Evolutionary conservation across 2,797 vertebrate species (phyloP).

Genomic region (Coregonus sp.): DNA sequence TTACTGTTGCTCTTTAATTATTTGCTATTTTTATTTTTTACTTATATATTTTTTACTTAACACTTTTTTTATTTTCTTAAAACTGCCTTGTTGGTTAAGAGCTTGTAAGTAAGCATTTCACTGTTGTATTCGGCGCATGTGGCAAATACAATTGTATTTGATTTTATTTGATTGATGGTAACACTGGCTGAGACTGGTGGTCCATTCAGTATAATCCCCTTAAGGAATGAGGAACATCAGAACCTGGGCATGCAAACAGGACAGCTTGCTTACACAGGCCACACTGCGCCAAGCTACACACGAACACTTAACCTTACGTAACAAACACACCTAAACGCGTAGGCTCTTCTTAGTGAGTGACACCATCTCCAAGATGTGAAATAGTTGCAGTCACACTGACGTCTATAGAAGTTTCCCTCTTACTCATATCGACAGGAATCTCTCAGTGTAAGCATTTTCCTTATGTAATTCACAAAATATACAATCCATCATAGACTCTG

Average conservation of each 20-base stretch:
- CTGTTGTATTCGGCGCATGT: too few species aligned
- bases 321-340: background rate
- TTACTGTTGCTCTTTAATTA: too few species aligned
- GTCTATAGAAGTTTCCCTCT: too few species aligned
- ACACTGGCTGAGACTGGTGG: background rate
- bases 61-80: too few species aligned
- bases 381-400: too few species aligned
- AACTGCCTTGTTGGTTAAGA: too few species aligned
- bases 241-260: background rate
- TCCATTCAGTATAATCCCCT: slow-evolving; percentile 2
- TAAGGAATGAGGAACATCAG: background rate
- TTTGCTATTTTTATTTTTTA: too few species aligned
- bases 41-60: too few species aligned
- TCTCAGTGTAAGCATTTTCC: too few species aligned
- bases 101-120: too few species aligned
- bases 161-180: background rate
- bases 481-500: background rate
- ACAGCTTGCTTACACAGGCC: background rate
- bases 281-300: background rate
- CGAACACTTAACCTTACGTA: background rate
- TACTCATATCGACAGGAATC: too few species aligned
- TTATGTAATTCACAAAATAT: background rate
- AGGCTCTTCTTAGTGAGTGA: background rate
- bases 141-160: too few species aligned
- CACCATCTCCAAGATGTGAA: background rate